A percentile compares a stretch with the other conserved stretches of the same genome.
Conservation (phyloP, 2,113 vertebrate species). For the Scomber colias region DNA sequence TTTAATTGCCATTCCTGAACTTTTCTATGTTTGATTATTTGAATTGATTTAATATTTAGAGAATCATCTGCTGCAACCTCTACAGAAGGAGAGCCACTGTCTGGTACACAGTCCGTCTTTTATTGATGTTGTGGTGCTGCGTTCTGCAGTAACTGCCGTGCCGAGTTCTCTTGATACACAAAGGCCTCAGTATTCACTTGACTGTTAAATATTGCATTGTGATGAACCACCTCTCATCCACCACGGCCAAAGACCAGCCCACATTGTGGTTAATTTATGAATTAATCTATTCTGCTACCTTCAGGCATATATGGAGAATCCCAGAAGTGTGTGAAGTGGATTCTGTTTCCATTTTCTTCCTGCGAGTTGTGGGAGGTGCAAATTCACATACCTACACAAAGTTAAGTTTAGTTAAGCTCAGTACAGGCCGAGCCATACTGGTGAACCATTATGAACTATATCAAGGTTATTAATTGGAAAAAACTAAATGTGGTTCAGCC, state of each 20-base stretch:
- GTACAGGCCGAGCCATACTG: neutral
- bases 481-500: neutral
- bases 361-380: neutral
- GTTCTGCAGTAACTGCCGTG: conserved; percentile 46
- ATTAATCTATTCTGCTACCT: conserved; percentile 55
- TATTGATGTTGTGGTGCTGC: conserved; percentile 46
- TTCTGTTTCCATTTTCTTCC: neutral
- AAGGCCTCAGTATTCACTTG: conserved; percentile 46
- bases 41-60: neutral
- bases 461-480: neutral
- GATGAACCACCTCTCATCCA: conserved; percentile 43
- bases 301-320: conserved; percentile 44
- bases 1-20: too few relatives aligned
- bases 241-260: conserved; percentile 29
- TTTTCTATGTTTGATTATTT: neutral
- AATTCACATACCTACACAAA: neutral
- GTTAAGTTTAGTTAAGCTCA: neutral
- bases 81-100: neutral
- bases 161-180: conserved; percentile 41
- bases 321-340: conserved; percentile 5
- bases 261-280: conserved; percentile 47
- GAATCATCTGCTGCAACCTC: conserved; percentile 2
- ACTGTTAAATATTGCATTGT: conserved; percentile 67
- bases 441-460: conserved; percentile 1
- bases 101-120: conserved; percentile 43